Evolutionary conservation across 2,888 invertebrate genomes (phyloP).

Genomic region (Mellilla xanthometata): DNA sequence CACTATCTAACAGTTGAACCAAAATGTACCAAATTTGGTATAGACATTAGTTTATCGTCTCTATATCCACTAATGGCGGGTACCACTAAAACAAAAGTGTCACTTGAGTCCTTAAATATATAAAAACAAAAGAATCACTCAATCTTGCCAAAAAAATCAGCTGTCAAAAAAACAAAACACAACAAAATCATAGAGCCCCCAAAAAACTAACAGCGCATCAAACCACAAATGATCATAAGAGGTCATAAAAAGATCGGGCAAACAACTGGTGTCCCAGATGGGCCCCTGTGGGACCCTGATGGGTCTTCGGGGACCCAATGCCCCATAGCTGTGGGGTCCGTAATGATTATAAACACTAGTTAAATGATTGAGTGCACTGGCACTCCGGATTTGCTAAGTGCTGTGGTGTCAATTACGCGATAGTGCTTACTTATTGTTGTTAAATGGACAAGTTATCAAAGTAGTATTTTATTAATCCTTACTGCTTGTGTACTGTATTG

Average conservation of each 20-base stretch:
- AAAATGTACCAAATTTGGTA: too few species aligned
- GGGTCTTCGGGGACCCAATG: conserved; percentile 34
- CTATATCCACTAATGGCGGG: too few species aligned
- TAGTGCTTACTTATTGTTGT: too few species aligned
- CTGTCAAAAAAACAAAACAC: conserved; percentile 3
- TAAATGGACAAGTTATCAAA: too few species aligned
- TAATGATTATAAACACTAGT: conserved; percentile 76
- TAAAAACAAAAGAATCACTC: neutral
- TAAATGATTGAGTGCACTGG: conserved; percentile 66
- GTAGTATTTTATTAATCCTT: too few species aligned
- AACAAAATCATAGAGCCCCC: conserved; percentile 4
- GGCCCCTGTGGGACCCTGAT: conserved; percentile 38
- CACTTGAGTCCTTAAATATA: too few species aligned
- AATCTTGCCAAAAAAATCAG: neutral
- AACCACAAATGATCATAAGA: conserved; percentile 23
- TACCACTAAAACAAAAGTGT: too few species aligned
- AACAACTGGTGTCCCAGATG: conserved; percentile 23
- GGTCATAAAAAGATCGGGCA: conserved; percentile 23
- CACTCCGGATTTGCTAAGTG: conserved; percentile 11
- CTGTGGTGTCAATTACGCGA: conserved; percentile 3
- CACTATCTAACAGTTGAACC: too few species aligned
- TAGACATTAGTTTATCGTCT: too few species aligned
- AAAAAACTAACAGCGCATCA: conserved; percentile 18
- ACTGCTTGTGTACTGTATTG: too few species aligned
- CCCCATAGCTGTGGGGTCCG: conserved; percentile 34